These are phyloP conservation scores for Sylvicola fuscatus DNA, from an alignment of 2,888 invertebrate genomes.

Conservation along the genomic window DNA sequence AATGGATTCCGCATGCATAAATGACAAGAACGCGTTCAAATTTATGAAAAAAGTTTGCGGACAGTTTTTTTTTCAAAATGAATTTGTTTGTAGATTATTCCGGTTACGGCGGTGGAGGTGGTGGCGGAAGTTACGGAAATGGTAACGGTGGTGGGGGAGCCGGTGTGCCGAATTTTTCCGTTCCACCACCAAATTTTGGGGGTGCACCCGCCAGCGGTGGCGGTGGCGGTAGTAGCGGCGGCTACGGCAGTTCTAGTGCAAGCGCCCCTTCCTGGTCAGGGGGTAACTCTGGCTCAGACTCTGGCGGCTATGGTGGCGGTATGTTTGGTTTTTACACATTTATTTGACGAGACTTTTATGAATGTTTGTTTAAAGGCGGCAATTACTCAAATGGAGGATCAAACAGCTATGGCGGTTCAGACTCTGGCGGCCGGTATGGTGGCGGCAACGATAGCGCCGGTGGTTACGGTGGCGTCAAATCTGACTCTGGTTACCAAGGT, in stretches of 20 bases:
- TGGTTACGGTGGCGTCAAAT: neutral
- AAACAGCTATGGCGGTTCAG: too few relatives aligned
- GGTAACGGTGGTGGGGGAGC: neutral
- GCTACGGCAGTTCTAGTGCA: neutral
- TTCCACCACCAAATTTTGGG: conserved; percentile 4
- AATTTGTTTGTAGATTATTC: neutral
- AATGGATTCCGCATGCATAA: too few relatives aligned
- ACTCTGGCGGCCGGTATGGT: too few relatives aligned
- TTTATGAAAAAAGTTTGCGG: too few relatives aligned
- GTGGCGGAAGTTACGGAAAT: conserved; percentile 1
- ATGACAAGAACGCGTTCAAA: too few relatives aligned
- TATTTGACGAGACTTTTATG: too few relatives aligned
- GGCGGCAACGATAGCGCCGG: neutral
- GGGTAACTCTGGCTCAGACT: too few relatives aligned
- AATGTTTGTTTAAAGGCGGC: too few relatives aligned
- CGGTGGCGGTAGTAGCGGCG: neutral
- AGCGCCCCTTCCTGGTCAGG: too few relatives aligned
- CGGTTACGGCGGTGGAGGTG: neutral
- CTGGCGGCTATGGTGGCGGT: too few relatives aligned
- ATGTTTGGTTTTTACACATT: too few relatives aligned
- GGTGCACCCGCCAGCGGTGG: neutral
- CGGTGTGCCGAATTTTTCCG: conserved; percentile 2
- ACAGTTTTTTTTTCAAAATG: neutral
- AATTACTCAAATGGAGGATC: too few relatives aligned
- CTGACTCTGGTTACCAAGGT: conserved; percentile 1